phyloP scores from a whole-genome alignment of 2,888 invertebrate genomes.

The Drosophila testacea region DNA sequence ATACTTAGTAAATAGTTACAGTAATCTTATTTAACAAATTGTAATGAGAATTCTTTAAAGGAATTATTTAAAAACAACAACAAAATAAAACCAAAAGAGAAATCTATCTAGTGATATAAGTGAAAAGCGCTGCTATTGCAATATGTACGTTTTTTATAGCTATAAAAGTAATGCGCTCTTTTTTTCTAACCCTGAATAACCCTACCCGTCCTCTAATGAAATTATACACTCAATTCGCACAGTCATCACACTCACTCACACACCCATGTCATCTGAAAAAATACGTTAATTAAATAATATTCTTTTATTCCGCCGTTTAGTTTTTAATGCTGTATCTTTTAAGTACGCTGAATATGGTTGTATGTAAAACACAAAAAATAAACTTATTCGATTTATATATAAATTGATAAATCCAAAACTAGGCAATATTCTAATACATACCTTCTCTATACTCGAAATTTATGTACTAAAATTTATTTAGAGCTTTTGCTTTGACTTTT shows the following conservation, averaged over 20 bases:
- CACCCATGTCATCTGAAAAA: conserved; percentile 18
- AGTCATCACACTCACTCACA: conserved; percentile 1
- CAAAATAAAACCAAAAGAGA: conserved; percentile 55
- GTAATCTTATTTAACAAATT: conserved; percentile 44
- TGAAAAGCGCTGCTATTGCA: conserved; percentile 64
- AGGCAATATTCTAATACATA: conserved; percentile 39
- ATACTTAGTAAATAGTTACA: conserved; percentile 58
- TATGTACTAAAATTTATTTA: conserved; percentile 26
- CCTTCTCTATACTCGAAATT: conserved; percentile 37
- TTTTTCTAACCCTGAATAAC: conserved; percentile 28
- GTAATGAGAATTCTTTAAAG: conserved; percentile 31
- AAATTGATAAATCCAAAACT: conserved; percentile 24
- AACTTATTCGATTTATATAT: conserved; percentile 32
- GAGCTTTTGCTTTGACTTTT: conserved; percentile 57
- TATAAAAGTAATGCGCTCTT: conserved; percentile 38
- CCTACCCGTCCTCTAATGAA: conserved; percentile 68
- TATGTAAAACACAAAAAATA: conserved; percentile 51
- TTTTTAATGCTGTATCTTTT: conserved; percentile 61
- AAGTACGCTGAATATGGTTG: conserved; percentile 72
- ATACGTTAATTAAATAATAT: conserved; percentile 15
- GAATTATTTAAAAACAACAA: conserved; percentile 9
- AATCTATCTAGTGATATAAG: conserved; percentile 66
- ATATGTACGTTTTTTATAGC: conserved; percentile 53
- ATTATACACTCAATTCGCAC: conserved; percentile 47
- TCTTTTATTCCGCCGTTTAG: conserved; percentile 61